Evolutionary conservation across 2,113 vertebrate species (phyloP), one percentile per base, ranked within the genome.

Genomic region (Himantopus leucocephalus): DNA sequence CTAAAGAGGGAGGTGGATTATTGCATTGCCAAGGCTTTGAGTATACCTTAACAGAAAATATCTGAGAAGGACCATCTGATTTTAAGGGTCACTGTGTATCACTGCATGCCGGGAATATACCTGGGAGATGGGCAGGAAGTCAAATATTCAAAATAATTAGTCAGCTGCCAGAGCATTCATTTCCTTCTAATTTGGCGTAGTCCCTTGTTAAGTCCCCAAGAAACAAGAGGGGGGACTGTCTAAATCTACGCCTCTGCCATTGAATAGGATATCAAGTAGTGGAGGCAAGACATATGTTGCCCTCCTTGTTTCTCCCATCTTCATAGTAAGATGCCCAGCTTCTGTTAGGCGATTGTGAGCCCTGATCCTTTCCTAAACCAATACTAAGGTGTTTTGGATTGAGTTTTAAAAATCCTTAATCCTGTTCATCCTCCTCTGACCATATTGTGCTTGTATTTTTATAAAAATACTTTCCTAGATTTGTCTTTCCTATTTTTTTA

Each of bases 391-490:
- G 79, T 20, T 94, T 53, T 41, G 76, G 64, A 56, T 88, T 64
- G 60, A 87, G n/a, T 94, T 93, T 89, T 58, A 50, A 95, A 94
- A 85, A 48, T 78, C 35, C 20, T 47, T 89, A 85, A 85, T 81
- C 68, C 82, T 76, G 20, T 66, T 86, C 43, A 77, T 96, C 78
- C 45, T 66, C n/a, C 32, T 91, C 66, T 85, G 84, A 87, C 72
- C 27, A 37, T 84, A 59, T 8, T 59, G 41, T 88, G 29, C 50
- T 82, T 78, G 30, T 84, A 10, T 75, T 86, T 93, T 89, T 78
- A 60, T 75, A 86, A 80, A 85, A 85, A 52, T 43, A 5, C 43
- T 81, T 73, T 81, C 52, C n/a, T 85, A n/a, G 35, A 30, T 90
- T 86, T 66, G 35, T 39, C 21, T 56, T 92, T 53, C 30, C 23